A percentile compares a stretch with the other conserved stretches of the same genome.
phyloP scores from a whole-genome alignment of 2,113 vertebrate genomes.

The Stegostoma tigrinum region DNA sequence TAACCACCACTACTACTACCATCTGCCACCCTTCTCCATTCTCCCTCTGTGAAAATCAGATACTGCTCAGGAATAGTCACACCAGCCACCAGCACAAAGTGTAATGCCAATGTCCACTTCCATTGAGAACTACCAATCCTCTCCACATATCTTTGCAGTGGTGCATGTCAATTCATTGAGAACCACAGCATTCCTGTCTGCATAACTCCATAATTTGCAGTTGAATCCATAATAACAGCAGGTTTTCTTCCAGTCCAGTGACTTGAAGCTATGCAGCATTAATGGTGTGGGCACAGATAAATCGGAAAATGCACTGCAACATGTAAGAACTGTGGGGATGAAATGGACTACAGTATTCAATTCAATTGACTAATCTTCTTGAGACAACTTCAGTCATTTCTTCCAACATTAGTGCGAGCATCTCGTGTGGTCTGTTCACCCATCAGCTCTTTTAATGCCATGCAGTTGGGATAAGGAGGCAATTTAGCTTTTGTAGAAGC shows the following conservation, averaged over 20 bases:
- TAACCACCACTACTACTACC: too few species aligned
- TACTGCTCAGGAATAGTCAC: too few species aligned
- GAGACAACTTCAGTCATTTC: neutral
- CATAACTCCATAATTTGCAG: neutral
- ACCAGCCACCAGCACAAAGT: too few species aligned
- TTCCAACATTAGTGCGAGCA: neutral
- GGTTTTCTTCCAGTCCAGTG: neutral
- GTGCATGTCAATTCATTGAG: neutral
- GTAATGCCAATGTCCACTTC: too few species aligned
- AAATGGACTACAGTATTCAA: neutral
- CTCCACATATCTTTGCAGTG: neutral
- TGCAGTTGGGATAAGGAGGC: neutral
- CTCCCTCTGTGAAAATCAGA: too few species aligned
- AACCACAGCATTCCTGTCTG: neutral
- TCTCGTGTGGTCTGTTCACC: neutral
- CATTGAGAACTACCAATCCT: too few species aligned
- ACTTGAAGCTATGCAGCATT: neutral
- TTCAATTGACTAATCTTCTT: neutral
- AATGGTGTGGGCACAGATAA: neutral
- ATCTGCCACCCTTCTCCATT: too few species aligned
- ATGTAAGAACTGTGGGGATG: neutral
- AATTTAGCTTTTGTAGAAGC: neutral
- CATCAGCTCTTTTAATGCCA: neutral
- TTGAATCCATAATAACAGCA: neutral
- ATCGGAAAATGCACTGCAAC: neutral